phyloP scores from a whole-genome alignment of 2,113 vertebrate genomes.

The Calyptomena viridis region DNA sequence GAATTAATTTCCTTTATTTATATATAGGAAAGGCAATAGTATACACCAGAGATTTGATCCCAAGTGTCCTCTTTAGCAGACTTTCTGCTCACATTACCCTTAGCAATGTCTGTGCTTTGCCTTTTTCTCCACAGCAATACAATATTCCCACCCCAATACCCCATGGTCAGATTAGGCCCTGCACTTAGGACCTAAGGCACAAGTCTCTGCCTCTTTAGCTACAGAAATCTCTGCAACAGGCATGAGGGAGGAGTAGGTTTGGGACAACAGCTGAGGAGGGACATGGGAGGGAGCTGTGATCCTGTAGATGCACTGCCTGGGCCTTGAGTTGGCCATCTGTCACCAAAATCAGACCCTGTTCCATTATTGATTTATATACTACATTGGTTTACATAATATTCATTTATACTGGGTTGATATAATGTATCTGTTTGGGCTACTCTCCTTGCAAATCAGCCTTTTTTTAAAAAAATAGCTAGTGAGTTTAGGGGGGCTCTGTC shows the following conservation, averaged over 20 bases:
- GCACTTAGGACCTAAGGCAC: constrained; percentile 41
- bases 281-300: background rate
- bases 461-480: background rate
- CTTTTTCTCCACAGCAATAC: background rate
- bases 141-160: background rate
- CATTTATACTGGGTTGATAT: background rate
- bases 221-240: constrained; percentile 9
- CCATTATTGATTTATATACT: background rate
- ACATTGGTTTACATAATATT: background rate
- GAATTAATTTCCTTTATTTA: constrained; percentile 53
- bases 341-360: background rate
- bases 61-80: background rate
- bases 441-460: background rate
- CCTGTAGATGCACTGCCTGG: fast-evolving
- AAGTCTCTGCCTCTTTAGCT: constrained; percentile 12
- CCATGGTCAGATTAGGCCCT: background rate
- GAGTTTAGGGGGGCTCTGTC: background rate
- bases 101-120: background rate
- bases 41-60: background rate
- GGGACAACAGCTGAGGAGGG: background rate
- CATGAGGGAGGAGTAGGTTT: background rate
- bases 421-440: background rate
- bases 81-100: background rate
- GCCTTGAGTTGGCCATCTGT: background rate
- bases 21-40: constrained; percentile 33